Conservation (phyloP, 2,888 invertebrate genomes). For the Altica lythri region DNA sequence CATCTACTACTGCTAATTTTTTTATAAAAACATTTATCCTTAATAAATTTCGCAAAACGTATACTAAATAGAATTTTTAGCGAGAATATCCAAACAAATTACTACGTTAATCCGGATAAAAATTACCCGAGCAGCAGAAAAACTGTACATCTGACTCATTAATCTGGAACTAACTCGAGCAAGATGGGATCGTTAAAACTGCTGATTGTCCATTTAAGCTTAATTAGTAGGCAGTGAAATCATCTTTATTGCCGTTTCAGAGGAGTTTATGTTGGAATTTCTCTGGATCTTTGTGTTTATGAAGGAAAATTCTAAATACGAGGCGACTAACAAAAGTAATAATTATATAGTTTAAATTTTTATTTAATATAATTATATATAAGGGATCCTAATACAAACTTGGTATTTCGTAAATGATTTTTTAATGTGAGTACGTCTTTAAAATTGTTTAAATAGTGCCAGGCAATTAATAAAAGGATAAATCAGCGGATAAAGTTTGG, state of each 20-base stretch:
- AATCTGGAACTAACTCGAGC: constrained; percentile 54
- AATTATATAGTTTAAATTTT: no score
- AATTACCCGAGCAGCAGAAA: constrained; percentile 35
- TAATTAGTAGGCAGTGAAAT: constrained; percentile 55
- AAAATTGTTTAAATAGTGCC: no score
- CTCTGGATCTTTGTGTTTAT: constrained; percentile 2
- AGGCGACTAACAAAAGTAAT: no score
- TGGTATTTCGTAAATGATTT: no score
- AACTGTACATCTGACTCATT: constrained; percentile 49
- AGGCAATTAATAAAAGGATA: no score
- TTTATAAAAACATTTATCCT: no score
- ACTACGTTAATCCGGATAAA: constrained; percentile 43
- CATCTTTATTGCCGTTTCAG: constrained; percentile 46
- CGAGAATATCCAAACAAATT: constrained; percentile 47
- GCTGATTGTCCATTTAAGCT: constrained; percentile 57
- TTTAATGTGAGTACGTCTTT: no score
- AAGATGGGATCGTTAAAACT: constrained; percentile 56
- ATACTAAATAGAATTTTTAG: constrained; percentile 8
- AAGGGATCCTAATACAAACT: no score
- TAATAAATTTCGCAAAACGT: constrained; percentile 14
- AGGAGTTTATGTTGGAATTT: constrained; percentile 14
- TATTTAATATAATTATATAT: no score
- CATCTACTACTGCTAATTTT: no score
- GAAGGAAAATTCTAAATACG: neutral
- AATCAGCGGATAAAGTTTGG: no score